phyloP scores from a whole-genome alignment of 2,113 vertebrate species.

The Hippopotamus amphibius region DNA sequence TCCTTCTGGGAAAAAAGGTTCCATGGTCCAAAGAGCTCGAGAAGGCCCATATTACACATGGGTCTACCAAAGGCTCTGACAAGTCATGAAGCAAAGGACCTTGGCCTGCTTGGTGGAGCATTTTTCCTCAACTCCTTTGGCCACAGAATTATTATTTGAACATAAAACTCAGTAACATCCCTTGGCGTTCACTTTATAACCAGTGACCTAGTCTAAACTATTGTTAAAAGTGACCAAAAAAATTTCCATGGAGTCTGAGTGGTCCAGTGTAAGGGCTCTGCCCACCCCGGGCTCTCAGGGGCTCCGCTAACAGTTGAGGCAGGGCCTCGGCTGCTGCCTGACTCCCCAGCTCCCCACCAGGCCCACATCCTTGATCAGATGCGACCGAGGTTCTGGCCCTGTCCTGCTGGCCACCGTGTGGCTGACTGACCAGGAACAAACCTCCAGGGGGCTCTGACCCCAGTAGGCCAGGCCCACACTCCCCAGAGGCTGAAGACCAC shows the following conservation, averaged over 20 bases:
- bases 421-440: rapidly evolving
- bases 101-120: neutral
- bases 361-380: neutral
- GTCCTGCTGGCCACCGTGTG: rapidly evolving
- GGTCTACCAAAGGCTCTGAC: neutral
- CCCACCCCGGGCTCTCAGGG: neutral
- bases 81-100: neutral
- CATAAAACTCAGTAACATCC: neutral
- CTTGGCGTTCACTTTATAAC: too few species aligned
- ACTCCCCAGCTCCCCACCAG: too few species aligned
- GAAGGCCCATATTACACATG: rapidly evolving
- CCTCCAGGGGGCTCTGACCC: neutral
- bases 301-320: neutral
- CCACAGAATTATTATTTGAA: neutral
- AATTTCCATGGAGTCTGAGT: neutral
- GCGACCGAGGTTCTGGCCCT: rapidly evolving
- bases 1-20: neutral
- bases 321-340: neutral
- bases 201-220: neutral
- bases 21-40: neutral
- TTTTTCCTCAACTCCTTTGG: neutral
- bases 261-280: neutral
- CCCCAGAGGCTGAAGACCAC: neutral
- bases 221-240: neutral
- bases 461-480: rapidly evolving